Base-by-base conservation (phyloP, 2,888 invertebrate species). In the Polydrusus tereticollis region DNA sequence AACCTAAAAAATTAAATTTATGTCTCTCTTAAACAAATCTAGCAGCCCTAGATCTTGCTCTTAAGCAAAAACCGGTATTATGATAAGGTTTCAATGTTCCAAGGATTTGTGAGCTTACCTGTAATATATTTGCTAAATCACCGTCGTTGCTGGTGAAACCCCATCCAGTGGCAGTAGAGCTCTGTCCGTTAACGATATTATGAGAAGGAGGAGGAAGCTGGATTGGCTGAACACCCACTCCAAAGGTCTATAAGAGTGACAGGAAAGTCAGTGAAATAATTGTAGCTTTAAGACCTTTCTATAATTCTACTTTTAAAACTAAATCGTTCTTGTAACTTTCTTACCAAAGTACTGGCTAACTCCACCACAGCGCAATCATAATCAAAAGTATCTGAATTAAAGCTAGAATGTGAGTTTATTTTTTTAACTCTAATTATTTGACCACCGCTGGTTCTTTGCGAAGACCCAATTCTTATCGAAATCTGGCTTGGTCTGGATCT, bases 121-220 rank as follows among this genome's bases (percentile, higher is more conserved):
- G 80, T 10, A 79, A 72, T 23, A 76, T 75, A 43, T 65, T 26
- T 0, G 80, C 69, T 18, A 76, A 43, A 12, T 21, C 14, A 5
- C 75, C 77, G 50, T 75, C 75, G 7, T 79, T 69, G 6, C 60
- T 47, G 0, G 76, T 47, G 4, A 72, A 26, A 0, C 80, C 80
- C 80, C 81, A 82, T 10, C 82, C 82, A 3, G 78, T 79, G 0
- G 76, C 79, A 8, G 66, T 50, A 0, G 78, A 79, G 33, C 45
- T 62, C 12, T 74, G 41, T 4, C 77, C 80, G 41, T 75, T 64
- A 12, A 36, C 36, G 52, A 73, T 14, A 12, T 47, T 55, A 6
- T 63, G 52, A 20, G 41, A 20, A 21, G 58, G 21, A 3, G 55
- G 4, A 8, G 75, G 69, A 7, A 75, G 75, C 7, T 18, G 5